Evolutionary conservation across 2,797 vertebrate genomes (phyloP), one percentile per base, ranked within the genome.

Genomic region (Melanotaenia boesemani): DNA sequence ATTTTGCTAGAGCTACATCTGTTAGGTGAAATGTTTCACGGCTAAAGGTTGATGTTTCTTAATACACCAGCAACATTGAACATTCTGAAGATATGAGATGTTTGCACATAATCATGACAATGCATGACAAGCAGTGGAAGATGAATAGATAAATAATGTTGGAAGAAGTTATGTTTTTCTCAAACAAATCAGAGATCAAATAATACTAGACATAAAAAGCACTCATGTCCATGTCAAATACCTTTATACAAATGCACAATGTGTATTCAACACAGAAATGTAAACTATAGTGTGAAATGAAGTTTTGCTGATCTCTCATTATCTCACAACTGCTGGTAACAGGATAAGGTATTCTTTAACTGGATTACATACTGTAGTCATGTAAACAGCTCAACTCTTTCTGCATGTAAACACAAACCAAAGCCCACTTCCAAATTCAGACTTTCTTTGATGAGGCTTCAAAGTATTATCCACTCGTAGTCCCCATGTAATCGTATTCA

Each of bases 391-490:
- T 87, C 71, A 54, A 67, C 83, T 72, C 72, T 67, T 78, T 74
- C 41, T 72, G 67, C 81, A 61, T 83, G 72, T 85, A 80, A 87
- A 90, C 83, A 87, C 72, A 39, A 0, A 55, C 76, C 44, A 54
- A 74, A 77, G 63, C 76, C 72, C 79, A 81, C 76, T 84, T 80
- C 67, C 75, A 69, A 68, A 83, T 86, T 75, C 80, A 74, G 77
- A 82, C 83, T 67, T 68, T 77, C 87, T 90, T 91, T 92, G 87
- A 91, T 89, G 85, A 69, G 68, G 71, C 88, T 87, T 85, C 88
- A 89, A 86, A 89, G 86, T 81, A 90, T 89, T 75, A 89, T 82
- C 79, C 80, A 41, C 71, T 73, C 15, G 54, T 76, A 57, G 75
- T 71, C 70, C 58, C 78, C 84, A 63, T 87, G 85, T 84, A 84